Conservation (phyloP, 2,113 vertebrate species). For the Colistium nudipinnis region DNA sequence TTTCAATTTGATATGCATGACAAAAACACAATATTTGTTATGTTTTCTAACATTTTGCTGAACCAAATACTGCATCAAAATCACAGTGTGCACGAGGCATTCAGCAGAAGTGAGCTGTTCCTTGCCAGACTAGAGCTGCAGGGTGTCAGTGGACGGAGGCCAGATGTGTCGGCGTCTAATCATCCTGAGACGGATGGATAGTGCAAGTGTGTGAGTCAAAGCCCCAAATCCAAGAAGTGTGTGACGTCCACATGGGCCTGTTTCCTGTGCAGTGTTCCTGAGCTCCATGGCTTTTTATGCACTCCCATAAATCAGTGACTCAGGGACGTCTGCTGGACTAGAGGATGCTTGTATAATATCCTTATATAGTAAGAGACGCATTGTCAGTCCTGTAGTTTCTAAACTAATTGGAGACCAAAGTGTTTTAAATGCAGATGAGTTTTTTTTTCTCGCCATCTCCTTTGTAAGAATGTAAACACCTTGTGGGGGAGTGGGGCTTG, state of each 20-base stretch:
- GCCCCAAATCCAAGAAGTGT: conserved; percentile 47
- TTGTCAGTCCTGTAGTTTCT: neutral
- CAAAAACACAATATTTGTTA: no score
- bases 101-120: neutral
- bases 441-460: neutral
- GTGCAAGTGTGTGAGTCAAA: conserved; percentile 17
- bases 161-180: conserved; percentile 31
- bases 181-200: conserved; percentile 27
- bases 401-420: neutral
- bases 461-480: neutral
- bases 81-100: neutral
- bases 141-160: conserved; percentile 35
- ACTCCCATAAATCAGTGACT: conserved; percentile 27
- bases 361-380: conserved; percentile 6
- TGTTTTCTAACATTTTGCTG: no score
- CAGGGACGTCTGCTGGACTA: neutral
- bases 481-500: neutral
- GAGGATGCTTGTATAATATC: neutral
- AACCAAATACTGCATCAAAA: neutral
- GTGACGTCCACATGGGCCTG: conserved; percentile 32
- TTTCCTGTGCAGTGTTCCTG: conserved; percentile 22
- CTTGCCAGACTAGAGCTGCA: conserved; percentile 20
- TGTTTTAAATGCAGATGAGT: neutral
- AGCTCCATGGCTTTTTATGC: conserved; percentile 22
- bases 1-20: neutral